A percentile compares a stretch with the other conserved stretches of the same genome.
Conservation (phyloP, 2,113 vertebrate genomes). For the Diadophis punctatus region DNA sequence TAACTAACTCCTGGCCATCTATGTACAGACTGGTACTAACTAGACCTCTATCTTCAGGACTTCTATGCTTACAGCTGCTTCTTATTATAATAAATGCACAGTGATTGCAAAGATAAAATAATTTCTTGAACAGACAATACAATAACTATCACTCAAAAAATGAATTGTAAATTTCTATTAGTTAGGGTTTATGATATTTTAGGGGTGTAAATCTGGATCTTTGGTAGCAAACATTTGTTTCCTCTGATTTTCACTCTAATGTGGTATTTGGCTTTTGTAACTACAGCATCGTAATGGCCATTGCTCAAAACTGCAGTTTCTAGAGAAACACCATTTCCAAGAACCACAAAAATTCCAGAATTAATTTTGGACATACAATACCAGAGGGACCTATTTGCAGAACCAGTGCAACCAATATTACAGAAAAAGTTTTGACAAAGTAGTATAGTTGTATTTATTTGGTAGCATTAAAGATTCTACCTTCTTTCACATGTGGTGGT, state of each 20-base stretch:
- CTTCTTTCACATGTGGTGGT: too few species aligned
- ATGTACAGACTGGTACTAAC: neutral
- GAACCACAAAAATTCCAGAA: conserved; percentile 11
- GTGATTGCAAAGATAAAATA: neutral
- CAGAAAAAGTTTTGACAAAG: conserved; percentile 18
- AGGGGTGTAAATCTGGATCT: neutral
- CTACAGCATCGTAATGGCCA: neutral
- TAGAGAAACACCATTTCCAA: neutral
- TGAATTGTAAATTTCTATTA: neutral
- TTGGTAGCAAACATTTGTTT: conserved; percentile 5
- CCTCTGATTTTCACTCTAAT: neutral
- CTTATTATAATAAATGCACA: neutral
- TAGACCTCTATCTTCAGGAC: neutral
- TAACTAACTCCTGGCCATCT: neutral
- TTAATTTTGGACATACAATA: conserved; percentile 38
- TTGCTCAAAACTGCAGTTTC: conserved; percentile 11
- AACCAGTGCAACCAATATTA: neutral
- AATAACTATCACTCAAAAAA: neutral
- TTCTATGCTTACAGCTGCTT: neutral
- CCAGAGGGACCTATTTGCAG: neutral
- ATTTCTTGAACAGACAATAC: neutral
- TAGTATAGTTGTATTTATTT: conserved; percentile 12
- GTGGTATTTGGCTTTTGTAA: conserved; percentile 29
- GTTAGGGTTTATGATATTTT: neutral
- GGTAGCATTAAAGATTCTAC: neutral